Evolutionary conservation across 2,888 invertebrate genomes (phyloP), one percentile per base, ranked within the genome.

Genomic region (Campopleginae sp.): DNA sequence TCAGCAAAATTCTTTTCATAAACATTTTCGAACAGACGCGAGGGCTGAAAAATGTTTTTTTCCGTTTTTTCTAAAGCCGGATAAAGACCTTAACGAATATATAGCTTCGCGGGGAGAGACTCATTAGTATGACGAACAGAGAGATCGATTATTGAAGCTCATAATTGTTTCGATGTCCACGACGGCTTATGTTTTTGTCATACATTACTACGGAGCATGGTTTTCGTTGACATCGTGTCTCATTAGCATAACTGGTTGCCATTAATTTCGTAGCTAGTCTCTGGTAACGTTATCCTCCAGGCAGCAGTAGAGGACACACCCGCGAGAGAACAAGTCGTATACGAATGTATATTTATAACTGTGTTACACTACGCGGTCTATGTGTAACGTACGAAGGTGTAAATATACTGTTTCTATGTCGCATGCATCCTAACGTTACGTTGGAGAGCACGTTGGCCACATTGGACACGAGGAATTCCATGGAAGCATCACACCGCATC

Each of bases 241-340:
- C 46, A 80, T 84, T 84, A 80, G 27, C 84, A 84, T 84, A 84
- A 80, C 84, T 80, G 72, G 84, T 80, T 80, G 84, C 77, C 80
- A 84, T 84, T 84, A 72, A 84, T 76, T 68, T 38, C 58, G 66
- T 80, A 80, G 66, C 27, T 31, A 42, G 31, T 70, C 61, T 63
- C 4, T 38, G 42, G 44, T 80, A 79, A 61, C 70, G 58, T 74
- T 84, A 77, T 77, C 48, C 84, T 27, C 58, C 27, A 76, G 79
- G 83, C 58, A 38, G 38, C 38, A 38, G 8, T 10, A 63, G 19
- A 31, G 61, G 58, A 42, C 81, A 78, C 71, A 46, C 76, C 61
- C 77, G 80, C 84, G 63, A 71, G 65, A 51, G 80, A 80, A 19
- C 31, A 33, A 78, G 71, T 2, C 12, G 1, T 58, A 14, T 23